phyloP scores from a whole-genome alignment of 2,888 invertebrate species.

The Ophonus ardosiacus region DNA sequence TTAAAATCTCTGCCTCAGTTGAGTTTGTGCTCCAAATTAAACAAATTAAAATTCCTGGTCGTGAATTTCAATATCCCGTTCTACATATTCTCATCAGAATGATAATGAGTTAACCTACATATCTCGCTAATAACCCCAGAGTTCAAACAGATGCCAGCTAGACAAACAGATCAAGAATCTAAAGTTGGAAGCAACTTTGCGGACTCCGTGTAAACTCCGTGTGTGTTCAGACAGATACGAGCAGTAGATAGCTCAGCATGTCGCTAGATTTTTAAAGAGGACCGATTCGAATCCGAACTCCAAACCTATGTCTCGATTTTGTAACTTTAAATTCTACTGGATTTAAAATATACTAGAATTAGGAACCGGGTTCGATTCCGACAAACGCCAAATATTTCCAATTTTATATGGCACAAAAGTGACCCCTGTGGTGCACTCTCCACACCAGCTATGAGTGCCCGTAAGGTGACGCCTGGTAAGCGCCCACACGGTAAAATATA shows the following conservation, averaged over 20 bases:
- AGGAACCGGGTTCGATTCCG: no score
- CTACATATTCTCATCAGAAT: constrained; percentile 10
- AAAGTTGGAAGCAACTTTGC: background rate
- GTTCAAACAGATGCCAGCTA: constrained; percentile 54
- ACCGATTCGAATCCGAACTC: background rate
- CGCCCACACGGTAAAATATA: no score
- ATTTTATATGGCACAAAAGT: no score
- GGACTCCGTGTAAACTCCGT: background rate
- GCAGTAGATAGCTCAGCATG: background rate
- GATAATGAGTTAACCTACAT: constrained; percentile 58
- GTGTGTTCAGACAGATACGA: background rate
- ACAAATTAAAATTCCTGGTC: background rate
- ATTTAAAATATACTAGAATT: no score
- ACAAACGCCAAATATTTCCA: no score
- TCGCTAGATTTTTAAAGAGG: background rate
- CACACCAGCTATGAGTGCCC: no score
- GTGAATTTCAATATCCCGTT: background rate
- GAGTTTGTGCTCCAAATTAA: background rate
- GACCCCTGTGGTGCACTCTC: no score
- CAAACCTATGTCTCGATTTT: no score
- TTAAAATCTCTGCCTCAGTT: background rate
- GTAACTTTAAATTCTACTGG: no score
- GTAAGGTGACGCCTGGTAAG: no score
- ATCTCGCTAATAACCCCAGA: constrained; percentile 18
- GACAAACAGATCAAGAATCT: constrained; percentile 5